Conservation (phyloP, 1,140 invertebrate species). For the Pararge aegeria region DNA sequence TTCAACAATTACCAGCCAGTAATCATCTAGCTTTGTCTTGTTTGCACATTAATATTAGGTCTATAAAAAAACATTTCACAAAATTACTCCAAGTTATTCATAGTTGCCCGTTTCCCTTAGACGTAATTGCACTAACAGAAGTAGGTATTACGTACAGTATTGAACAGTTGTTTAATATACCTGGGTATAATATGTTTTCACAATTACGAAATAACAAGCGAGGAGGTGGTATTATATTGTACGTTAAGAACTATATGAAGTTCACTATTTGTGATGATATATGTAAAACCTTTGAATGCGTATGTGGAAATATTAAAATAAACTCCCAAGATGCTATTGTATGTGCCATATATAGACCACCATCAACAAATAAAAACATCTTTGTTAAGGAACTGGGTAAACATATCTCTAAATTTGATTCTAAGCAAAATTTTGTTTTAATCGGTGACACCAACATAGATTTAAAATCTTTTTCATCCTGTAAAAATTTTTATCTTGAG, state of each 20-base stretch:
- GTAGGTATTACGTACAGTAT: conserved; percentile 23
- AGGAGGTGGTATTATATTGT: conserved; percentile 33
- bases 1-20: too few relatives aligned
- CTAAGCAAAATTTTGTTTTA: conserved; percentile 36
- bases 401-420: too few relatives aligned
- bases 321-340: conserved; percentile 12
- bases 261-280: conserved; percentile 19
- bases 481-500: conserved; percentile 31
- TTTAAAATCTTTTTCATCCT: conserved; percentile 33
- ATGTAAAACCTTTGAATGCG: conserved; percentile 22
- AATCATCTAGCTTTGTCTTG: conserved; percentile 22
- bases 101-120: conserved; percentile 19
- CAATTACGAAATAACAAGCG: conserved; percentile 23
- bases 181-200: conserved; percentile 33
- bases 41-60: conserved; percentile 34
- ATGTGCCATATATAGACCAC: conserved; percentile 42
- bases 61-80: conserved; percentile 25
- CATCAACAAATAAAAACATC: conserved; percentile 30
- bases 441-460: conserved; percentile 41
- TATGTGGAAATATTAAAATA: conserved; percentile 16
- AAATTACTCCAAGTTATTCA: conserved; percentile 25
- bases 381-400: conserved; percentile 40
- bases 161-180: conserved; percentile 24
- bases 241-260: conserved; percentile 28
- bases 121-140: conserved; percentile 31